A percentile compares a stretch with the other conserved stretches of the same genome.
These are phyloP conservation scores for Oenanthe melanoleuca DNA, from an alignment of 2,113 vertebrate genomes.

Conservation along the genomic window DNA sequence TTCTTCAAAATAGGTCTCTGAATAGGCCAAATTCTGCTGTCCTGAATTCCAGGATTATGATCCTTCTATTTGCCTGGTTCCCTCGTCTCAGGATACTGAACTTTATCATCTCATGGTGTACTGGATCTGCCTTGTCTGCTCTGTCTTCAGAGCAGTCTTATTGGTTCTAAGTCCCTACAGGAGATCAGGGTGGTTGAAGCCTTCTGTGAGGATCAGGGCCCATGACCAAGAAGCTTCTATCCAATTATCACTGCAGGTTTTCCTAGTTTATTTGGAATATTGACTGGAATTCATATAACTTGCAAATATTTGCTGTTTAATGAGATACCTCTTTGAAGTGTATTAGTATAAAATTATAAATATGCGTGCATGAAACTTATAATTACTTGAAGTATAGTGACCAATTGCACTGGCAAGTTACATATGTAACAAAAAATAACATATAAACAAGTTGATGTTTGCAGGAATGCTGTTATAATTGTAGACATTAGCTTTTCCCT, in stretches of 20 bases:
- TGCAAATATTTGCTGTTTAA: background rate
- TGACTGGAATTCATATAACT: background rate
- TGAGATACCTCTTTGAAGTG: background rate
- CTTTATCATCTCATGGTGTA: fast-evolving
- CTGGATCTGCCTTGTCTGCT: background rate
- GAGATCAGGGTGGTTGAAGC: background rate
- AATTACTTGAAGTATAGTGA: background rate
- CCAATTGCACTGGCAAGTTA: background rate
- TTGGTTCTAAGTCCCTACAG: background rate
- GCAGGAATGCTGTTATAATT: background rate
- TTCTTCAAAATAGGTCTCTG: background rate
- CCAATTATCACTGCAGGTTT: background rate
- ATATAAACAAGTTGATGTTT: background rate
- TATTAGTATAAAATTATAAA: background rate
- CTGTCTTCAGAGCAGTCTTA: background rate
- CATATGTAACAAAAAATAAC: background rate
- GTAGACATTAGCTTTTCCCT: background rate
- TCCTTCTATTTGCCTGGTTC: background rate
- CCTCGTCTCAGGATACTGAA: background rate
- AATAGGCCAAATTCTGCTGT: background rate
- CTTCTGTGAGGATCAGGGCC: background rate
- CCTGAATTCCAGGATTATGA: background rate
- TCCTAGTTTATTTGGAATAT: background rate
- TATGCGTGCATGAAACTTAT: background rate
- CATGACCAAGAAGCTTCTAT: background rate